Base-by-base conservation (phyloP, 2,113 vertebrate species). In the Prunella himalayana region DNA sequence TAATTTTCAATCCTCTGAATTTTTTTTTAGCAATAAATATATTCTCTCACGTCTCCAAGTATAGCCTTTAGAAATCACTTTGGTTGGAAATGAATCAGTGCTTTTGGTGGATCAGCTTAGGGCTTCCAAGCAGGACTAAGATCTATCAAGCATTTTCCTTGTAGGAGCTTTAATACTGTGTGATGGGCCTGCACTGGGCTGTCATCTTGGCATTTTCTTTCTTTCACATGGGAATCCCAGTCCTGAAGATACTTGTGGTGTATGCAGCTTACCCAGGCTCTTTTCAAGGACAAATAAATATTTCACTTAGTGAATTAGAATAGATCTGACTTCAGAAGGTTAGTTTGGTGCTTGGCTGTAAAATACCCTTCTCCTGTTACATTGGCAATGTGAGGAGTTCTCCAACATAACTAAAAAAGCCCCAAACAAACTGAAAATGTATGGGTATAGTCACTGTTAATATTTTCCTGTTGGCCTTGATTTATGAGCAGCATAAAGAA, bases 131-230 rank as follows among this genome's bases (percentile, higher is more conserved):
- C 6, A 75, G 30, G 18, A 49, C 31, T 60, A 30, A 59, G 49
- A 14, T 44, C 50, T 50, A 57, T 18, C 14, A 86, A 82, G 25
- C 7, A 9, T 64, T 85, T 89, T 82, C 19, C 27, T 60, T 49
- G 21, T 39, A 39, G 42, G 53, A 50, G 5, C 22, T 68, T 79
- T 37, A 31, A 51, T 60, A 23, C 15, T 33, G 21, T 41, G 20
- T 0, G 0, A 27, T 41, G 20, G 14, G 20, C 33, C 45, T 86
- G 50, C 50, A 9, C 49, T 39, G 13, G 28, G 22, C n/a, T 70
- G 15, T 53, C 54, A 23, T 18, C 25, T 22, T 44, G 59, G 7
- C 15, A 50, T 45, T 77, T 31, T 41, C 24, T 77, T 91, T 65
- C 22, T 53, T 87, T 69, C 54, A 49, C 28, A 15, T 0, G 3